Percentiles rank a stretch among this genome's conserved stretches.
Evolutionary conservation across 2,888 invertebrate species (phyloP).

Genomic region (Heliconius sara): DNA sequence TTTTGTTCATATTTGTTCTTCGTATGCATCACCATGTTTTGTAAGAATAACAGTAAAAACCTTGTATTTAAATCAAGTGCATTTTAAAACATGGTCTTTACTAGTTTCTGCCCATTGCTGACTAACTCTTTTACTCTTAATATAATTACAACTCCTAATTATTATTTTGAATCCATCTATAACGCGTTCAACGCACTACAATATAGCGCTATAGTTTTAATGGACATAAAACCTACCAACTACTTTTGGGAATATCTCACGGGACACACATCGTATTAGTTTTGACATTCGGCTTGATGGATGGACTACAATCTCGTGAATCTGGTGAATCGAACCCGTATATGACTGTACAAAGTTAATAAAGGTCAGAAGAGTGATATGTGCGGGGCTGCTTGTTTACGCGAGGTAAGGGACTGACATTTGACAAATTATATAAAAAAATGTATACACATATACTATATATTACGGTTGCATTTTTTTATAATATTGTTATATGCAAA

Average conservation of each 20-base stretch:
- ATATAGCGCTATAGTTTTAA: conserved; percentile 3
- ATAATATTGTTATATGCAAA: no score
- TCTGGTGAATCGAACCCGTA: conserved; percentile 76
- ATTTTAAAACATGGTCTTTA: no score
- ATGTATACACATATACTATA: neutral
- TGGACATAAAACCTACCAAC: conserved; percentile 55
- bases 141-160: no score
- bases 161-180: neutral
- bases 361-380: conserved; percentile 46
- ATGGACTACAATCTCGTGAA: conserved; percentile 75
- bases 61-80: no score
- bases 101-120: no score
- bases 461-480: no score
- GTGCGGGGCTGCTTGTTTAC: conserved; percentile 3
- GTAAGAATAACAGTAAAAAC: no score
- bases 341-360: conserved; percentile 54
- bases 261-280: conserved; percentile 81
- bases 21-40: no score
- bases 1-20: no score
- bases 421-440: neutral
- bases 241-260: conserved; percentile 75
- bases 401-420: conserved; percentile 1
- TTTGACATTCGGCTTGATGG: conserved; percentile 83
- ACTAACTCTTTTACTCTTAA: no score
- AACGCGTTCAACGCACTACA: neutral